Evolutionary conservation across 2,888 invertebrate species (phyloP).

Genomic region (Heliconius aoede): DNA sequence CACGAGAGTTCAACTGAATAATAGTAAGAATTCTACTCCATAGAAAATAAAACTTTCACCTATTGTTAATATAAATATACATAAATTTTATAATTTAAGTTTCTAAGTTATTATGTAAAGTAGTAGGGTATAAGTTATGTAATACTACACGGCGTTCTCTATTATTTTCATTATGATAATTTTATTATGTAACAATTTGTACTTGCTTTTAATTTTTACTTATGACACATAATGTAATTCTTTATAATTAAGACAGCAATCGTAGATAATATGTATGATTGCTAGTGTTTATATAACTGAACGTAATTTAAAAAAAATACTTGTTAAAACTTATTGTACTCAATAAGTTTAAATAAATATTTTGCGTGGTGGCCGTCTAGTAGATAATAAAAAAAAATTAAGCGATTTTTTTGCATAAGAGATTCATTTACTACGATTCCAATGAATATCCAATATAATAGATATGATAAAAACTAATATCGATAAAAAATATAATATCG

Average conservation of each 20-base stretch:
- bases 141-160: not conserved
- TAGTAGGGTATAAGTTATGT: conserved; percentile 1
- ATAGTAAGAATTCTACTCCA: conserved; percentile 8
- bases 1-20: conserved; percentile 7
- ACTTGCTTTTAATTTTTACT: not conserved
- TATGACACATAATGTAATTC: not conserved
- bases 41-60: conserved; percentile 16
- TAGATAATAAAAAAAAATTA: too few species aligned
- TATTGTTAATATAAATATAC: conserved; percentile 13
- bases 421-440: not conserved
- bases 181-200: not conserved
- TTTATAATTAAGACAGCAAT: not conserved
- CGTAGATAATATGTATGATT: not conserved
- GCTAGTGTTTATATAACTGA: not conserved
- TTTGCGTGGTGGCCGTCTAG: too few species aligned
- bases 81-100: conserved; percentile 4
- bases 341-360: too few species aligned
- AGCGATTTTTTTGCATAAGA: too few species aligned
- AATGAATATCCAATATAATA: not conserved
- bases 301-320: not conserved
- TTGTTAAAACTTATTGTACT: not conserved
- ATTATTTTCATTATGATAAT: not conserved
- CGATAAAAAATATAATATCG: too few species aligned
- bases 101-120: conserved; percentile 1
- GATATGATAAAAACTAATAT: not conserved